Evolutionary conservation across 2,888 invertebrate genomes (phyloP), one percentile per base, ranked within the genome.

Genomic region (Hoplodrina ambigua): DNA sequence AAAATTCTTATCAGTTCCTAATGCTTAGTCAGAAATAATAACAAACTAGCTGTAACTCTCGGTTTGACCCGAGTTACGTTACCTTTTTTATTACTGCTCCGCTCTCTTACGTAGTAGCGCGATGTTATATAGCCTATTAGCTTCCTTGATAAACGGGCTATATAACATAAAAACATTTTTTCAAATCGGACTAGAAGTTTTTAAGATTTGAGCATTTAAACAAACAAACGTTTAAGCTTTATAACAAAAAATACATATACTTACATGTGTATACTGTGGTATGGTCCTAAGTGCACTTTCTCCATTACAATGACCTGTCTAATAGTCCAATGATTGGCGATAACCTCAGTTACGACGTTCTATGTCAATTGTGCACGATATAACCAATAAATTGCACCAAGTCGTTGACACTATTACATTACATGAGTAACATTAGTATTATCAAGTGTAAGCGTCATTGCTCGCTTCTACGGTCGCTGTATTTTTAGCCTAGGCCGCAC

Each of bases 401-500:
- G 95, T 95, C 95, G 94, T 94, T 93, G 96, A 94, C 95, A 89
- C 93, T 87, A 85, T 85, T 87, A 90, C 86, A 91, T 86, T 87
- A 90, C 88, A 92, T 90, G 91, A 92, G 92, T 90, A 90, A 93
- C 92, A 92, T 93, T 93, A 92, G 89, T 91, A 94, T 94, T 95
- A 95, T 95, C 95, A 94, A 93, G 91, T 89, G 85, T 89, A 86
- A 92, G 89, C 95, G 94, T 94, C 95, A 94, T 90, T 91, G 90
- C 80, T 89, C 92, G 88, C 78, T 62, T 84, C 87, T 87, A 87
- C 88, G 91, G 86, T 86, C 88, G 91, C 86, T 64, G 90, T 96
- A 96, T 95, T 94, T 96, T 96, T 96, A 96, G 96, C 91, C 94
- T 95, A 95, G 95, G 93, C 92, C 92, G 91, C 82, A 94, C 96